These are phyloP conservation scores for Oophaga sylvatica DNA, from an alignment of 2,797 vertebrate genomes.

Conservation along the genomic window DNA sequence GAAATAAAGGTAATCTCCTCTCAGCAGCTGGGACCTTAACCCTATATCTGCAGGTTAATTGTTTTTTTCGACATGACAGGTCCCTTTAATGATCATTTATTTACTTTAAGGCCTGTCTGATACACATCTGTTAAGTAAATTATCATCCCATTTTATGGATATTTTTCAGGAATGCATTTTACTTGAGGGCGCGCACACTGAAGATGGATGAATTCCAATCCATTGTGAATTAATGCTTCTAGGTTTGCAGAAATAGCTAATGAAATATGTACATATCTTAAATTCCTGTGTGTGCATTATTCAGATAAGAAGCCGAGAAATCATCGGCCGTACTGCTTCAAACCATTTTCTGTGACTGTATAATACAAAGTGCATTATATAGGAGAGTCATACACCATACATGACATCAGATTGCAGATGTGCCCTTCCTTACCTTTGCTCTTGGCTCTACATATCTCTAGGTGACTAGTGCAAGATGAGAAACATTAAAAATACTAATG, in stretches of 20 bases:
- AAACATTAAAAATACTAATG: too few relatives aligned
- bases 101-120: not conserved
- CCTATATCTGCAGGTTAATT: too few relatives aligned
- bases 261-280: constrained; percentile 17
- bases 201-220: not conserved
- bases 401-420: too few relatives aligned
- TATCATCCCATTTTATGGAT: not conserved
- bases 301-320: constrained; percentile 10
- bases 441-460: too few relatives aligned
- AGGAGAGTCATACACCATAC: not conserved
- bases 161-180: not conserved
- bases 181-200: not conserved
- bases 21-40: too few relatives aligned
- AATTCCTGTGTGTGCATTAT: not conserved
- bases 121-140: not conserved
- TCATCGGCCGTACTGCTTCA: not conserved
- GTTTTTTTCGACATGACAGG: too few relatives aligned
- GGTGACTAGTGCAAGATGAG: too few relatives aligned
- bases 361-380: not conserved
- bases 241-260: not conserved
- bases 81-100: not conserved
- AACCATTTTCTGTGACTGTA: not conserved
- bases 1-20: too few relatives aligned
- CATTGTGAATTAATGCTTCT: not conserved
- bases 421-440: too few relatives aligned